Percentiles rank a stretch among this genome's conserved stretches.
Evolutionary conservation across 2,888 invertebrate species (phyloP).

Genomic region (Calephelis perditalis): DNA sequence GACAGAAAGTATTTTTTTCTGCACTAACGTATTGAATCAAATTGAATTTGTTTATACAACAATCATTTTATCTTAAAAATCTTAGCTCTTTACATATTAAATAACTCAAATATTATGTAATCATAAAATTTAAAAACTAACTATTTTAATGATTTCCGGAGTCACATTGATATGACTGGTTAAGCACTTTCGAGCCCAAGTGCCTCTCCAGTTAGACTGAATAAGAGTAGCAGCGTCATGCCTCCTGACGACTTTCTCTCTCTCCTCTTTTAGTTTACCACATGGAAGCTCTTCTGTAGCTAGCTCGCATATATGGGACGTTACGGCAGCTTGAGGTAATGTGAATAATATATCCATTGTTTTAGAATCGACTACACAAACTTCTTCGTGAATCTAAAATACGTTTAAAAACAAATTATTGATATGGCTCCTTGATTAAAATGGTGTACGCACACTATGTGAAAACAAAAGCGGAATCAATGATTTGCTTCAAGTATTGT

Average conservation of each 20-base stretch:
- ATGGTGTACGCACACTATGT: too few relatives aligned
- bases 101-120: too few relatives aligned
- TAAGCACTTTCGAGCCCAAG: constrained; percentile 53
- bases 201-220: constrained; percentile 61
- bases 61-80: too few relatives aligned
- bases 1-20: too few relatives aligned
- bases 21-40: too few relatives aligned
- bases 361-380: constrained; percentile 33
- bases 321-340: constrained; percentile 33
- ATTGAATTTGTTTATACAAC: too few relatives aligned
- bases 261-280: constrained; percentile 50
- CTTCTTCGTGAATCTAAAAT: constrained; percentile 27
- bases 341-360: constrained; percentile 41
- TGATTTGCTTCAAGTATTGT: too few relatives aligned
- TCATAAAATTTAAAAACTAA: constrained; percentile 34
- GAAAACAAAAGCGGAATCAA: too few relatives aligned
- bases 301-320: constrained; percentile 51
- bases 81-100: too few relatives aligned
- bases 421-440: too few relatives aligned
- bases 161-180: constrained; percentile 33
- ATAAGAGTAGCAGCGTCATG: constrained; percentile 58
- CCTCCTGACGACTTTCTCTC: constrained; percentile 45
- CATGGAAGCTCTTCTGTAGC: constrained; percentile 54
- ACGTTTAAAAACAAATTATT: too few relatives aligned
- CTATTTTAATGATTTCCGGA: constrained; percentile 48